Evolutionary conservation across 2,888 invertebrate genomes (phyloP).

Genomic region (Mesorhabditis belari): DNA sequence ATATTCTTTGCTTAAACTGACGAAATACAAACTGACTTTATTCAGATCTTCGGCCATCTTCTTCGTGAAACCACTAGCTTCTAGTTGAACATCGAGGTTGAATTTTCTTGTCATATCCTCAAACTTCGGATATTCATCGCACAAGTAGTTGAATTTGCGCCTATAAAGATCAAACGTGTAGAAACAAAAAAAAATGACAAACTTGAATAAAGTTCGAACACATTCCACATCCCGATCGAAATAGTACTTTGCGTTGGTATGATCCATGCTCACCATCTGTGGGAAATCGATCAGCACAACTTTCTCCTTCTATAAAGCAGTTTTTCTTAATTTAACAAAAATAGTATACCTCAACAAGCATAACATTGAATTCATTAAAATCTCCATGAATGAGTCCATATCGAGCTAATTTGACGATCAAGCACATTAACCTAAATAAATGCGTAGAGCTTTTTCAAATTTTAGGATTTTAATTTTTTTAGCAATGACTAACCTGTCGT

Average conservation of each 20-base stretch:
- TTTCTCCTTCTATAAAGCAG: conserved; percentile 64
- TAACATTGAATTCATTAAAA: conserved; percentile 97
- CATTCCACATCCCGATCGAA: conserved; percentile 93
- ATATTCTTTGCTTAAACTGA: conserved; percentile 71
- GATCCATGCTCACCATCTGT: conserved; percentile 93
- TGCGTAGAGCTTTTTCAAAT: conserved; percentile 87
- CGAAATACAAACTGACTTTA: conserved; percentile 65
- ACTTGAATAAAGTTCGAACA: conserved; percentile 63
- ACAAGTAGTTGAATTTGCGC: conserved; percentile 79
- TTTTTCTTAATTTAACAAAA: conserved; percentile 84
- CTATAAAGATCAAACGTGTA: conserved; percentile 69
- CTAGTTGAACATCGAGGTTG: conserved; percentile 77
- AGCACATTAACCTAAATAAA: conserved; percentile 68
- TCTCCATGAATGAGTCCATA: conserved; percentile 96
- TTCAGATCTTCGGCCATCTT: conserved; percentile 56
- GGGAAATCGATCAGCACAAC: conserved; percentile 92
- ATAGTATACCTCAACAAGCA: conserved; percentile 67
- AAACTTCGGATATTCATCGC: conserved; percentile 60
- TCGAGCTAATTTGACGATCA: conserved; percentile 81
- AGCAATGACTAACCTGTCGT: conserved; percentile 64
- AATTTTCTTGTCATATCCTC: conserved; percentile 62
- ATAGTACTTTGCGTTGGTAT: conserved; percentile 80
- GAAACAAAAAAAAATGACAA: not conserved
- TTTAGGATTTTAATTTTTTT: conserved; percentile 59
- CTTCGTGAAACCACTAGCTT: conserved; percentile 80